A percentile compares a stretch with the other conserved stretches of the same genome.
Evolutionary conservation across 1,140 invertebrate genomes (phyloP).

Genomic region (Propsilocerus akamusi): DNA sequence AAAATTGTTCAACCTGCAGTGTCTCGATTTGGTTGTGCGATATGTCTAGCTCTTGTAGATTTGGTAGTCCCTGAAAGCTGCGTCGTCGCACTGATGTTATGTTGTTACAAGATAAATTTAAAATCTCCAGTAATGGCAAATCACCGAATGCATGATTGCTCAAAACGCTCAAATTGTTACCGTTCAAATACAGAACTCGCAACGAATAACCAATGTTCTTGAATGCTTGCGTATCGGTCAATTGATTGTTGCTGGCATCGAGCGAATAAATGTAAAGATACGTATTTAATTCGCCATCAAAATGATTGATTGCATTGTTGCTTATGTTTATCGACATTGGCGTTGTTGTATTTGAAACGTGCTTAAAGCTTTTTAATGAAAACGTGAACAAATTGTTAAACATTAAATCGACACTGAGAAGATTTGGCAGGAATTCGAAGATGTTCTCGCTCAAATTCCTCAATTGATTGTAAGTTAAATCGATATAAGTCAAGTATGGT

Average conservation of each 20-base stretch:
- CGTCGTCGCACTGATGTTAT: conserved; percentile 50
- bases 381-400: conserved; percentile 46
- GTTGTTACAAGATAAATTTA: conserved; percentile 55
- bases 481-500: conserved; percentile 44
- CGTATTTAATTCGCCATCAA: conserved; percentile 31
- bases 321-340: conserved; percentile 48
- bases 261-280: conserved; percentile 41
- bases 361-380: conserved; percentile 42
- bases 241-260: conserved; percentile 47
- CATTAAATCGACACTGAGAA: conserved; percentile 51
- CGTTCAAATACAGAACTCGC: conserved; percentile 45
- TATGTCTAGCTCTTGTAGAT: conserved; percentile 59
- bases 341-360: conserved; percentile 35
- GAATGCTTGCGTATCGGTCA: conserved; percentile 43
- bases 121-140: conserved; percentile 44
- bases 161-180: conserved; percentile 50
- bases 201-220: conserved; percentile 37
- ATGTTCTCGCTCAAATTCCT: conserved; percentile 36
- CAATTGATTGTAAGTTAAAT: conserved; percentile 46
- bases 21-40: conserved; percentile 57
- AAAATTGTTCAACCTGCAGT: conserved; percentile 63
- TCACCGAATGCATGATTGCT: conserved; percentile 51
- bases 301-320: conserved; percentile 39
- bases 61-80: conserved; percentile 50
- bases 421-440: conserved; percentile 44